These are phyloP conservation scores for Aricia agestis DNA, from an alignment of 1,140 invertebrate species.

Conservation along the genomic window DNA sequence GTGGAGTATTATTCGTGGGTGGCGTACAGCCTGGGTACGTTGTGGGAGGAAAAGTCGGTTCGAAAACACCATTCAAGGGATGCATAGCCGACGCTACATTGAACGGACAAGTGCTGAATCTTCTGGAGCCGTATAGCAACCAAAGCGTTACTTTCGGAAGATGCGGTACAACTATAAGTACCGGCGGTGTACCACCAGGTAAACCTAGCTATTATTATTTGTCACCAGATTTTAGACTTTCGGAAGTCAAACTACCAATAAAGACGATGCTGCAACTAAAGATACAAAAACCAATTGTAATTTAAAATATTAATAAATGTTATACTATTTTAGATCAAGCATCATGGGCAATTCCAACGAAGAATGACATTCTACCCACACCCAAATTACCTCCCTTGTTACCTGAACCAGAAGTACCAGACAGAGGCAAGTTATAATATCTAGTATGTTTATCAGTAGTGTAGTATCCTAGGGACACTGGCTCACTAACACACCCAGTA, in stretches of 20 bases:
- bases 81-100: conserved; percentile 92
- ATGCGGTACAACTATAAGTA: conserved; percentile 52
- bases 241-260: too few relatives aligned
- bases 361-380: conserved; percentile 42
- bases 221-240: too few relatives aligned
- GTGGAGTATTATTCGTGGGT: conserved; percentile 88
- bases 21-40: conserved; percentile 82
- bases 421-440: conserved; percentile 20
- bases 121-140: conserved; percentile 69
- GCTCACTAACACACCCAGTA: too few relatives aligned
- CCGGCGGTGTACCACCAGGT: conserved; percentile 54
- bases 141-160: conserved; percentile 58
- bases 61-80: conserved; percentile 81
- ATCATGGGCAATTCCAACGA: conserved; percentile 35
- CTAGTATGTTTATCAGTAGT: too few relatives aligned
- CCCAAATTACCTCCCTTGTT: conserved; percentile 22
- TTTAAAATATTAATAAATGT: neutral
- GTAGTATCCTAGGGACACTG: too few relatives aligned
- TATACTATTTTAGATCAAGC: conserved; percentile 33
- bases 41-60: conserved; percentile 52
- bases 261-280: too few relatives aligned
- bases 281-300: too few relatives aligned
- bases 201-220: conserved; percentile 5
- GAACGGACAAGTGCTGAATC: conserved; percentile 88
- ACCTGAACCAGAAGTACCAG: conserved; percentile 16